These are phyloP conservation scores for Synergus laeviventris DNA, from an alignment of 2,888 invertebrate species.

Conservation along the genomic window DNA sequence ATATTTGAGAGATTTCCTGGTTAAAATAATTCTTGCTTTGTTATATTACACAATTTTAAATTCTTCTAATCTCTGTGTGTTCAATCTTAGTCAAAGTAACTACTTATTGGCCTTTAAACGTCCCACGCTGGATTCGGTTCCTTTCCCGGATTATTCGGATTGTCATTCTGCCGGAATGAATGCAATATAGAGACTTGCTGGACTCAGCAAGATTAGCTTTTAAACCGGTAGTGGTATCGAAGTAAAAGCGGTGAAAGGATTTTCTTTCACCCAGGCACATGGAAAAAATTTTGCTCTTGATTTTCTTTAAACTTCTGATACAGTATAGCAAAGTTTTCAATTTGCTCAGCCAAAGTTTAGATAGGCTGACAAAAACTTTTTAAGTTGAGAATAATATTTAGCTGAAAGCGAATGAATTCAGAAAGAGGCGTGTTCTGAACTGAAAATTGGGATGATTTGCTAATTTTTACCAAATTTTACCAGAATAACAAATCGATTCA, in stretches of 20 bases:
- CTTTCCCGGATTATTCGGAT: slow-evolving; percentile 55
- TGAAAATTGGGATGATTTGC: not conserved
- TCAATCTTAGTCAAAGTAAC: not conserved
- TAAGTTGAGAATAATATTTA: not conserved
- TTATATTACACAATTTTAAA: not conserved
- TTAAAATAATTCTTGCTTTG: not conserved
- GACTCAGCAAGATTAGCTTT: slow-evolving; percentile 33
- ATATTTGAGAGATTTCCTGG: not conserved
- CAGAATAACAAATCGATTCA: not conserved
- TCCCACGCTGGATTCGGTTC: slow-evolving; percentile 51
- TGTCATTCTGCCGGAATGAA: slow-evolving; percentile 38
- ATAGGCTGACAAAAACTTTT: not conserved
- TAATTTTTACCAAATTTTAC: not conserved
- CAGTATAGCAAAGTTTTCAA: not conserved
- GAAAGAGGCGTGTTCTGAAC: not conserved
- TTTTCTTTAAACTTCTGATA: slow-evolving; percentile 4
- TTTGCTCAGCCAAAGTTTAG: not conserved
- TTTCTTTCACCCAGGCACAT: slow-evolving; percentile 14
- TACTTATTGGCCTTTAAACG: slow-evolving; percentile 41
- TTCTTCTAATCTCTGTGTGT: not conserved
- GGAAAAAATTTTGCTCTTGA: slow-evolving; percentile 32
- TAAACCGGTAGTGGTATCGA: slow-evolving; percentile 32
- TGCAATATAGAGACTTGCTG: not conserved
- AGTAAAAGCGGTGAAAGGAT: slow-evolving; percentile 16
- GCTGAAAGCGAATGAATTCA: not conserved